phyloP scores from a whole-genome alignment of 1,140 invertebrate species.

The Pseudomyrmex cubaensis region DNA sequence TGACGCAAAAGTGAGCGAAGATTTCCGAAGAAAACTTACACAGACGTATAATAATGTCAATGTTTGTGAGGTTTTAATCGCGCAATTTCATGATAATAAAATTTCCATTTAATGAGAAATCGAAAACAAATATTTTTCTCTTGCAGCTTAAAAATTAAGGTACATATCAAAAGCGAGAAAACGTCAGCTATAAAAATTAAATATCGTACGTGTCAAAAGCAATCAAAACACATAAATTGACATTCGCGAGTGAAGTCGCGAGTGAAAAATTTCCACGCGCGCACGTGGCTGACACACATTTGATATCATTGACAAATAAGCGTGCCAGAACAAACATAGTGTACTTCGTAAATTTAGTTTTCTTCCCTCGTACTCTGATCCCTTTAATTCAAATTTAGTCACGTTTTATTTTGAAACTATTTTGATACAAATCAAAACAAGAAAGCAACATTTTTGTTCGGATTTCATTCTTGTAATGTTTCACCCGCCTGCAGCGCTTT shows the following conservation, averaged over 20 bases:
- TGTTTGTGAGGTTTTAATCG: not conserved
- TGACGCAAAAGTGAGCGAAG: slow-evolving; percentile 4
- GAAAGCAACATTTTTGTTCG: not conserved
- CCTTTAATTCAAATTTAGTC: too few species aligned
- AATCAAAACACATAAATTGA: not conserved
- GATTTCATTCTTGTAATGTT: not conserved
- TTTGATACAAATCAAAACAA: not conserved
- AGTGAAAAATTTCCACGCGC: too few species aligned
- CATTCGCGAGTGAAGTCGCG: too few species aligned
- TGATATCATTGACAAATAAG: too few species aligned
- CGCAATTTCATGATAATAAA: not conserved
- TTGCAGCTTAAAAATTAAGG: not conserved
- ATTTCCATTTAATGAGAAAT: not conserved
- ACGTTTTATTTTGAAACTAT: not conserved
- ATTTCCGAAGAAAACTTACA: not conserved
- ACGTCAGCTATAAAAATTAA: not conserved
- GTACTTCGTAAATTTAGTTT: too few species aligned
- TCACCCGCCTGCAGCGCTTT: not conserved
- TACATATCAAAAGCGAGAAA: not conserved
- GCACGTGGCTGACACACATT: too few species aligned
- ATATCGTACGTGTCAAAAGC: not conserved
- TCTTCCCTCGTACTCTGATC: too few species aligned
- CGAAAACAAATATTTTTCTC: not conserved
- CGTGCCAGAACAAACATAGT: too few species aligned
- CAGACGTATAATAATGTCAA: too few species aligned